Evolutionary conservation across 2,888 invertebrate genomes (phyloP).

Genomic region (Drosophila borborema): DNA sequence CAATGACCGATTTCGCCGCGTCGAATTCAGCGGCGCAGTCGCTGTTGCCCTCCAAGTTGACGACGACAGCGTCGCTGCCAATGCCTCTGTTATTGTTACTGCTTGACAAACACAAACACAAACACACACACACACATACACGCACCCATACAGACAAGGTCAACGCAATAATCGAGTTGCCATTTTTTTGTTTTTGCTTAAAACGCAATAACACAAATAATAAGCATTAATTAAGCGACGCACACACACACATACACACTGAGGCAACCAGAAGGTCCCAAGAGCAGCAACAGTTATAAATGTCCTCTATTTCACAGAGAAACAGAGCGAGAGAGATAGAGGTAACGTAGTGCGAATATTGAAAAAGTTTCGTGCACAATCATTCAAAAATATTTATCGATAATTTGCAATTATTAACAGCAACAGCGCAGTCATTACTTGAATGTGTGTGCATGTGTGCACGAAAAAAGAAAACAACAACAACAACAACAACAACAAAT

Average conservation of each 20-base stretch:
- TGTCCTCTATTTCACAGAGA: not conserved
- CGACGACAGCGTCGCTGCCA: constrained; percentile 22
- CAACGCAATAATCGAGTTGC: constrained; percentile 49
- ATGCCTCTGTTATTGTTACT: not conserved
- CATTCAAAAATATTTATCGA: constrained; percentile 18
- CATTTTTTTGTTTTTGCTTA: constrained; percentile 26
- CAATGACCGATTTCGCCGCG: constrained; percentile 78
- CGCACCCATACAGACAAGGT: constrained; percentile 44
- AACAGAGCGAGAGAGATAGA: not conserved
- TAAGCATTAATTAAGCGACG: constrained; percentile 44
- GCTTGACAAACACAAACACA: constrained; percentile 25
- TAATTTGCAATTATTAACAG: constrained; percentile 11
- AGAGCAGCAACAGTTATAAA: constrained; percentile 1
- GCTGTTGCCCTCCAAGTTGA: constrained; percentile 25
- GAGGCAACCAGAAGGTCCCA: not conserved
- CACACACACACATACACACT: constrained; percentile 28
- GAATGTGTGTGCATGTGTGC: constrained; percentile 10
- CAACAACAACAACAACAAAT: not conserved
- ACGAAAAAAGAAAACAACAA: not conserved
- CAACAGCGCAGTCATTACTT: not conserved
- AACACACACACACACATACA: constrained; percentile 18
- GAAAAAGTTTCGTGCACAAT: not conserved
- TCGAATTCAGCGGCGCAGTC: constrained; percentile 60
- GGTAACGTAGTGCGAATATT: not conserved
- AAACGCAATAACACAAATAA: constrained; percentile 55